Conservation (phyloP, 1,140 invertebrate species). For the Onthophagus taurus region DNA sequence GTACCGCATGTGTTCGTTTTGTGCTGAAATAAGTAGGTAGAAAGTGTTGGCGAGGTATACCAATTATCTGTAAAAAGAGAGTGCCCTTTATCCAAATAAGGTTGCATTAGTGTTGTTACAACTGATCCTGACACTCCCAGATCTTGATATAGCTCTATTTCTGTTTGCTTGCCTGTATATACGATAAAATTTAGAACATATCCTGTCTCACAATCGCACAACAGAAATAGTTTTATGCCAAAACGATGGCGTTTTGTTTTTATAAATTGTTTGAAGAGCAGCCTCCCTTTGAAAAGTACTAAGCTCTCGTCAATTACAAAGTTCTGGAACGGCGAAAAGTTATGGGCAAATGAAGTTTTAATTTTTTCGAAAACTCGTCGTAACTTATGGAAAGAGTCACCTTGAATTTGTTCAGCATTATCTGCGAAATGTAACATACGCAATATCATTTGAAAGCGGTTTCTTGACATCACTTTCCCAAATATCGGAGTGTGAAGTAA, state of each 20-base stretch:
- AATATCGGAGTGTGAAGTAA: neutral
- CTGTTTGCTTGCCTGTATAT: constrained; percentile 25
- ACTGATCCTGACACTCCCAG: constrained; percentile 26
- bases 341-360: constrained; percentile 6
- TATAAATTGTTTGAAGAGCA: constrained; percentile 35
- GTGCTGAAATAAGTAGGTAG: constrained; percentile 11
- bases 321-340: constrained; percentile 20
- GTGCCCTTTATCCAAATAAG: constrained; percentile 26
- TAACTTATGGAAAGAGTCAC: neutral
- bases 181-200: constrained; percentile 32
- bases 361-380: neutral
- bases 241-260: constrained; percentile 30
- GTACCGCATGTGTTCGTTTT: constrained; percentile 15
- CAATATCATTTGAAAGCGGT: constrained; percentile 4
- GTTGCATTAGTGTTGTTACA: constrained; percentile 23
- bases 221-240: constrained; percentile 31
- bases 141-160: constrained; percentile 13
- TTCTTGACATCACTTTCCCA: neutral
- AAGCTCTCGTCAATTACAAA: constrained; percentile 26
- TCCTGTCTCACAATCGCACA: constrained; percentile 28
- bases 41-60: constrained; percentile 18
- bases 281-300: constrained; percentile 32
- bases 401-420: neutral
- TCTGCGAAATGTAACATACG: constrained; percentile 3
- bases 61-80: constrained; percentile 16